Evolutionary conservation across 2,113 vertebrate species (phyloP), one percentile per base, ranked within the genome.

Genomic region (Dromas ardeola): DNA sequence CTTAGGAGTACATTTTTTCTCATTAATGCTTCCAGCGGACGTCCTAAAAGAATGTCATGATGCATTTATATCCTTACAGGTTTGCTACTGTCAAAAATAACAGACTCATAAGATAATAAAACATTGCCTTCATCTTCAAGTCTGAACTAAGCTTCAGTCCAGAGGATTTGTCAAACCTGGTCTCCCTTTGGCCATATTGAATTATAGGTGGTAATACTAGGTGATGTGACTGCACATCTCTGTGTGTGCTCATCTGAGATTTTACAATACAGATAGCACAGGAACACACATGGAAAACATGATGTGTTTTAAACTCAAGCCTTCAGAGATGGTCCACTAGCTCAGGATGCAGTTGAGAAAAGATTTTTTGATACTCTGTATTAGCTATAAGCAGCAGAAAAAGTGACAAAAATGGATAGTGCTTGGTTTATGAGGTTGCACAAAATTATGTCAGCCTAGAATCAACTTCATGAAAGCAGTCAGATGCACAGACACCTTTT

Each of bases 71-170:
- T 79, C 45, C 62, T 76, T 95, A 70, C 17, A 93, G 79, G 43
- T 93, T 92, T 95, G 93, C 83, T 88, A 85, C 91, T 92, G 91
- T 53, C 47, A 72, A 77, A 85, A 71, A 34, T 38, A 71, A 42
- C 90, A 97, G 94, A 94, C 69, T 56, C 10, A 0, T 15, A 94
- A 86, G 85, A 95, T 93, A 91, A 30, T 96, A 89, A 94, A 95
- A 62, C 63, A 85, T 52, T 80, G 89, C 86, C 36, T 94, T 95
- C 73, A 85, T 83, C 67, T 90, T 84, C 89, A 86, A 21, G 81
- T 95, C 82, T 82, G 86, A 95, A 95, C 67, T 90, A 81, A 86
- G 47, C 32, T 93, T 74, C 62, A 70, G 42, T 88, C 52, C 49
- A 79, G 91, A 67, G 47, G 67, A 65, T 88, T 87, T 94, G 36